Conservation (phyloP, 2,888 invertebrate genomes). For the Metopia argyrocephala region DNA sequence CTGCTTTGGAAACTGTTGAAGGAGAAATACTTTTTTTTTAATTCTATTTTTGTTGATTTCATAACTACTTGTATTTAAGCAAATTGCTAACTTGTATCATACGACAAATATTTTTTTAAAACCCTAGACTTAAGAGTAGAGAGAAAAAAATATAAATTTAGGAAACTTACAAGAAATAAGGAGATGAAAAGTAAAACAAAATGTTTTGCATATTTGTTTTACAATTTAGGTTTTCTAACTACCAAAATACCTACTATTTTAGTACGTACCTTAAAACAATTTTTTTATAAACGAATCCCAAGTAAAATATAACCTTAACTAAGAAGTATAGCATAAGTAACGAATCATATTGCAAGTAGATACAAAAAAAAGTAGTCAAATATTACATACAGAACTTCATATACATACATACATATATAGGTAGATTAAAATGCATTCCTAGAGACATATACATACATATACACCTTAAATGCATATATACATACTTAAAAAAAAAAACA, state of each 20-base stretch:
- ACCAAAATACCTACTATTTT: conserved; percentile 74
- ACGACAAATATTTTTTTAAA: conserved; percentile 38
- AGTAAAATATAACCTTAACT: conserved; percentile 27
- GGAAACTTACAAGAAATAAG: conserved; percentile 2
- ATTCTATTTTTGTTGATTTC: too few species aligned
- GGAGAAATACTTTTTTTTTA: too few species aligned
- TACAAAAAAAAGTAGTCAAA: conserved; percentile 29
- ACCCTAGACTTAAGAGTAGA: conserved; percentile 9
- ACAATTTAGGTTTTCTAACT: conserved; percentile 68
- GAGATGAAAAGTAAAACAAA: conserved; percentile 44
- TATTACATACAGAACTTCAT: conserved; percentile 14
- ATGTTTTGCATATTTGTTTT: conserved; percentile 51
- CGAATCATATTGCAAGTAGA: conserved; percentile 46
- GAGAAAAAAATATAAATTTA: neutral
- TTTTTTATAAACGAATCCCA: conserved; percentile 66
- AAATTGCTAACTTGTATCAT: too few species aligned
- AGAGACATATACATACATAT: conserved; percentile 10
- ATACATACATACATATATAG: conserved; percentile 1
- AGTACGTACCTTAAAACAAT: conserved; percentile 73
- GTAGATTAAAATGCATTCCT: neutral
- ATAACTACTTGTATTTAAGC: too few species aligned
- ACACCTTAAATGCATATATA: neutral
- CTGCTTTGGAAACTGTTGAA: too few species aligned
- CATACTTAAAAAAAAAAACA: neutral
- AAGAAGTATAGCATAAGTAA: conserved; percentile 16